Evolutionary conservation across 2,113 vertebrate genomes (phyloP).

Genomic region (Fulmarus glacialis): DNA sequence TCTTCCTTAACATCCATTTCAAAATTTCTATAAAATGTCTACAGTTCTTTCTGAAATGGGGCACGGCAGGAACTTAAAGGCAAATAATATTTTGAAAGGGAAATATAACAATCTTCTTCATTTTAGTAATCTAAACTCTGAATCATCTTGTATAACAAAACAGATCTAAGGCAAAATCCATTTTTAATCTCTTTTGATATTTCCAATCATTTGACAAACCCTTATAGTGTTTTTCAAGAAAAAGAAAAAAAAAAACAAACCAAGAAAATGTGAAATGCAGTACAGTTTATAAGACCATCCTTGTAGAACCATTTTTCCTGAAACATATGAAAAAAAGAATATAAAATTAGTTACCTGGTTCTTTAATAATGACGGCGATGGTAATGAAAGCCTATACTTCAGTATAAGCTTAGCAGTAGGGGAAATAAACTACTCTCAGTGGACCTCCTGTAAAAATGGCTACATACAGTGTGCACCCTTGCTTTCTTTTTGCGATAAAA

Average conservation of each 20-base stretch:
- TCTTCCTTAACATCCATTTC: neutral
- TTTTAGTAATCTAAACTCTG: neutral
- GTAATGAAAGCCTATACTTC: neutral
- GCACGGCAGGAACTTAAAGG: neutral
- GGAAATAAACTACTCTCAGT: neutral
- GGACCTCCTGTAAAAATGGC: neutral
- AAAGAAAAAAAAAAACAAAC: neutral
- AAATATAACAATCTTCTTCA: neutral
- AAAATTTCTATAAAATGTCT: neutral
- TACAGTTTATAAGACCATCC: neutral
- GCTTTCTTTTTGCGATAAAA: neutral
- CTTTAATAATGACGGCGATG: neutral
- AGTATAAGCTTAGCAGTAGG: neutral
- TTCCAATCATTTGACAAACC: neutral
- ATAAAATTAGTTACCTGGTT: neutral
- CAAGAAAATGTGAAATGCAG: neutral
- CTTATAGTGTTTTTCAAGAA: neutral
- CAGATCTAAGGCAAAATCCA: neutral
- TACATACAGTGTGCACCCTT: neutral
- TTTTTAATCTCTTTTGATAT: neutral
- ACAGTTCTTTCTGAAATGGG: neutral
- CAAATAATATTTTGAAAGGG: neutral
- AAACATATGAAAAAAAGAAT: fast-evolving
- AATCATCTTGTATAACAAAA: neutral
- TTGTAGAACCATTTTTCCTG: neutral